Evolutionary conservation across 2,888 invertebrate species (phyloP).

Genomic region (Lissonota sp.): DNA sequence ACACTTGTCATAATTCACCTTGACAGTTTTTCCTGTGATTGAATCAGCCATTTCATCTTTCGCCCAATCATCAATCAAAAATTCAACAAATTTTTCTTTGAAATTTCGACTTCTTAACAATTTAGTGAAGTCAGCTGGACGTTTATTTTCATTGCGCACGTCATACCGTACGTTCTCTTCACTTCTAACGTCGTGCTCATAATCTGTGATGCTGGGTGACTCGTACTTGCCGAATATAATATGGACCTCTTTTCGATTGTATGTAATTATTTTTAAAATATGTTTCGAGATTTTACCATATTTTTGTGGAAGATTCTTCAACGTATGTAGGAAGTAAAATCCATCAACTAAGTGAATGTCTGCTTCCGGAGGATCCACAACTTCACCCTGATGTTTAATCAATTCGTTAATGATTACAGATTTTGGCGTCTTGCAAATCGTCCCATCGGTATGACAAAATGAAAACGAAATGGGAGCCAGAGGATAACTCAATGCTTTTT

Average conservation of each 20-base stretch:
- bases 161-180: conserved; percentile 71
- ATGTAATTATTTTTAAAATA: conserved; percentile 66
- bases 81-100: conserved; percentile 72
- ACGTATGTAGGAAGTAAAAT: conserved; percentile 71
- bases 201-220: conserved; percentile 71
- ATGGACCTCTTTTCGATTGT: conserved; percentile 71
- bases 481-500: conserved; percentile 71
- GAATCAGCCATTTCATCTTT: conserved; percentile 63
- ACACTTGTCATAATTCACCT: conserved; percentile 68
- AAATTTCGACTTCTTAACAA: conserved; percentile 70
- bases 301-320: conserved; percentile 66
- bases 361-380: conserved; percentile 64
- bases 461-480: conserved; percentile 70
- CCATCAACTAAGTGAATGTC: conserved; percentile 71
- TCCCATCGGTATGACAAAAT: conserved; percentile 71
- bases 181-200: conserved; percentile 68
- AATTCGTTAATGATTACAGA: no score
- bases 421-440: conserved; percentile 72
- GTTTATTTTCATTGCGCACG: conserved; percentile 69
- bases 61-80: conserved; percentile 71
- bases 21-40: conserved; percentile 66
- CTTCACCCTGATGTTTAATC: no score
- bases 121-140: conserved; percentile 71
- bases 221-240: conserved; percentile 74
- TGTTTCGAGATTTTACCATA: conserved; percentile 67